Evolutionary conservation across 2,888 invertebrate species (phyloP).

Genomic region (Atethmia centrago): DNA sequence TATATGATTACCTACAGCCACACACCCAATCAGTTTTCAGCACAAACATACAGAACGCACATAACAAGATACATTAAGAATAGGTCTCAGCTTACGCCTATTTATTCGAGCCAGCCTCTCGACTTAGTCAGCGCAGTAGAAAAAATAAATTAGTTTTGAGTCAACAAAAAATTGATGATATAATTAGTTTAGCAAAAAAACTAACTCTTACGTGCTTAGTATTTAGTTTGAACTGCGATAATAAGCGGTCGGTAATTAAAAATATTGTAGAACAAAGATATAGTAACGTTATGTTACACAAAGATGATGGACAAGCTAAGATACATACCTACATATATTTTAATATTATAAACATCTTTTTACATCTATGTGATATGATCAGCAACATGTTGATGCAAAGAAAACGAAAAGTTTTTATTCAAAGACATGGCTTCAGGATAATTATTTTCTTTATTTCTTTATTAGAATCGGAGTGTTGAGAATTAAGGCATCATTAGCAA

Average conservation of each 20-base stretch:
- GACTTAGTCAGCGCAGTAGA: conserved; percentile 65
- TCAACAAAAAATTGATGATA: conserved; percentile 83
- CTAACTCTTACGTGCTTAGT: conserved; percentile 67
- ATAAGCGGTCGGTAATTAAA: conserved; percentile 58
- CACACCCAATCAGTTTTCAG: conserved; percentile 19
- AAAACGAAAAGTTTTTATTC: background rate
- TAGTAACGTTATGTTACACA: conserved; percentile 15
- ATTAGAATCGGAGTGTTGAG: background rate
- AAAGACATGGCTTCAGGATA: conserved; percentile 9
- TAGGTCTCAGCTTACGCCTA: conserved; percentile 36
- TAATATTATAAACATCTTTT: conserved; percentile 36
- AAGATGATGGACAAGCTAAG: conserved; percentile 27
- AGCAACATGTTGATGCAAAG: background rate
- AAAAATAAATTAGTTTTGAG: conserved; percentile 86
- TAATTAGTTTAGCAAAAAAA: conserved; percentile 81
- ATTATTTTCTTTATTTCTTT: background rate
- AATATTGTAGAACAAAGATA: conserved; percentile 44
- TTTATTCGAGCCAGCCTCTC: conserved; percentile 32
- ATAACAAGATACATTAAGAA: conserved; percentile 30
- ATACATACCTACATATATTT: conserved; percentile 7
- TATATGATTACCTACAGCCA: conserved; percentile 21
- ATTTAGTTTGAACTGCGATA: conserved; percentile 56
- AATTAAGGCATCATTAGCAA: conserved; percentile 13
- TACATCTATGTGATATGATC: background rate
- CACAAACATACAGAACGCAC: conserved; percentile 13